phyloP scores from a whole-genome alignment of 2,113 vertebrate species.

The Lycocorax pyrrhopterus region DNA sequence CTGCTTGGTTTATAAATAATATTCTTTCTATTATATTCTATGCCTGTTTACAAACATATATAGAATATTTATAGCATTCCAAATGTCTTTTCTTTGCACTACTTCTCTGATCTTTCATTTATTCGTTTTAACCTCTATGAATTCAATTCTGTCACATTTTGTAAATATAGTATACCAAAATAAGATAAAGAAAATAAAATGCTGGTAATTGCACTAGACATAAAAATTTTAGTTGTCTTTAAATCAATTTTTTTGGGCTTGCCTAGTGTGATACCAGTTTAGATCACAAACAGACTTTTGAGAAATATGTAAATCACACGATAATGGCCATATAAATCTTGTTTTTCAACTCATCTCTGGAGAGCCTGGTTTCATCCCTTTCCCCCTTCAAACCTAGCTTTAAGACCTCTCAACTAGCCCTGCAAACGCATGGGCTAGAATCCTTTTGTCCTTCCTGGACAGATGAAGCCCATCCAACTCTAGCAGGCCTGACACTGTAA shows the following conservation, averaged over 20 bases:
- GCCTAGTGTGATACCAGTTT: neutral
- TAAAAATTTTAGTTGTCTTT: neutral
- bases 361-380: neutral
- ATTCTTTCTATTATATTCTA: neutral
- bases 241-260: neutral
- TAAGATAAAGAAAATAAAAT: neutral
- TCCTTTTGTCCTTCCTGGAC: neutral
- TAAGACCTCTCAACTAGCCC: neutral
- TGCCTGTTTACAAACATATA: neutral
- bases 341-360: neutral
- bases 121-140: neutral
- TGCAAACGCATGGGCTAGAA: neutral
- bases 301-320: neutral
- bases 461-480: neutral
- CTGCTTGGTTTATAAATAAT: neutral
- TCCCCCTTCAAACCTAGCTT: neutral
- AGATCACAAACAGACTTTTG: neutral
- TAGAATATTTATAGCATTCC: neutral
- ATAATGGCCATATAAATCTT: neutral
- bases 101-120: neutral
- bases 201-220: neutral
- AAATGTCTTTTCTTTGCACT: neutral
- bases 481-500: neutral
- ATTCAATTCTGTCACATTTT: neutral
- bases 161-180: neutral